phyloP scores from a whole-genome alignment of 2,888 invertebrate genomes.

The Diarsia brunnea region DNA sequence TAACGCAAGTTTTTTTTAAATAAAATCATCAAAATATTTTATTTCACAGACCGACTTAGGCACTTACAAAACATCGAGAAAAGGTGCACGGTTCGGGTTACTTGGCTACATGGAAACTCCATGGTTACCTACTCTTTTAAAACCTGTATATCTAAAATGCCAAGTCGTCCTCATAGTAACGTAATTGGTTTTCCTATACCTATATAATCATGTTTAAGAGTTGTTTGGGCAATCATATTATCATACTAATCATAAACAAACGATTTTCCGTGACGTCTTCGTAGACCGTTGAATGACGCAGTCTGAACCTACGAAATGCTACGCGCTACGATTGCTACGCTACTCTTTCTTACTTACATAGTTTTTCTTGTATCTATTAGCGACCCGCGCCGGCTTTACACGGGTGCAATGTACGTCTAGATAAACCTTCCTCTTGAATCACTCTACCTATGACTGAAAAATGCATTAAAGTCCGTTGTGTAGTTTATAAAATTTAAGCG shows the following conservation, averaged over 20 bases:
- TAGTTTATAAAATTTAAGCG: no score
- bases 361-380: background rate
- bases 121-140: no score
- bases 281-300: background rate
- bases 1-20: background rate
- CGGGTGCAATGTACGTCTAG: no score
- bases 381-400: no score
- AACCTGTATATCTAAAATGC: background rate
- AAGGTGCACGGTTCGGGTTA: no score
- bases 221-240: background rate
- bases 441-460: no score
- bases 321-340: conserved; percentile 3
- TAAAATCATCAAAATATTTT: background rate
- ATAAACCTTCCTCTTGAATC: no score
- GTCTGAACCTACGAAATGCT: background rate
- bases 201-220: background rate
- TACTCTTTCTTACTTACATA: background rate
- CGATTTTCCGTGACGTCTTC: conserved; percentile 1
- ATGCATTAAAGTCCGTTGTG: no score
- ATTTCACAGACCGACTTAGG: no score
- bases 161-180: background rate
- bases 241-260: background rate
- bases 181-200: conserved; percentile 1
- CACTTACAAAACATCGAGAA: no score
- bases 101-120: no score